Evolutionary conservation across 2,113 vertebrate genomes (phyloP).

Genomic region (Limanda limanda): DNA sequence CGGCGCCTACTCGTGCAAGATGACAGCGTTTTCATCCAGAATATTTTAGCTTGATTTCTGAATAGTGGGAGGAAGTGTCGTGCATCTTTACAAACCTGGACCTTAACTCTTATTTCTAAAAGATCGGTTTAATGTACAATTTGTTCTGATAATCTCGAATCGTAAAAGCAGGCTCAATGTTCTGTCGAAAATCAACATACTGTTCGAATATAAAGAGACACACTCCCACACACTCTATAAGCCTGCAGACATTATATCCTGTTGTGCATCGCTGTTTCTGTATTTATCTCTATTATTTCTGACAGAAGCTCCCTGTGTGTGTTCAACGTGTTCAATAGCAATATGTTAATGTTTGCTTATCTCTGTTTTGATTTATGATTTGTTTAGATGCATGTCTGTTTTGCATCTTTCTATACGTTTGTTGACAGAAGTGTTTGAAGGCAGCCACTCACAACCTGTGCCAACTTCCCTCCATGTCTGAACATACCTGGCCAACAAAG

Average conservation of each 20-base stretch:
- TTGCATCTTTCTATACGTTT: background rate
- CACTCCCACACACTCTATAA: background rate
- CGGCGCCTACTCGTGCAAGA: too few species aligned
- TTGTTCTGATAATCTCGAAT: background rate
- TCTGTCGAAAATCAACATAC: background rate
- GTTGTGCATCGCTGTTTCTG: too few species aligned
- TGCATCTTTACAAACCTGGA: background rate
- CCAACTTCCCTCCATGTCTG: background rate
- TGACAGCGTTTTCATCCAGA: too few species aligned
- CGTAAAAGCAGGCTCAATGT: background rate
- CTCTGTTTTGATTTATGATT: background rate
- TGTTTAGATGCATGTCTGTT: background rate
- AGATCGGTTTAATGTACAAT: background rate
- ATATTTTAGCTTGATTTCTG: background rate
- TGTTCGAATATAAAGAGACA: background rate
- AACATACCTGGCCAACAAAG: slow-evolving; percentile 2
- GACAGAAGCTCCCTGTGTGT: background rate
- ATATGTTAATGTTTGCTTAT: background rate
- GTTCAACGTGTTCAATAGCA: too few species aligned
- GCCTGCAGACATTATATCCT: background rate
- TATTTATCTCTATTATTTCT: background rate
- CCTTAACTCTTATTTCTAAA: background rate
- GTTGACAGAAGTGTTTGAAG: background rate
- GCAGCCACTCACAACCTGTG: background rate
- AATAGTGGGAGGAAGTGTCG: background rate